These are phyloP conservation scores for Lordiphosa stackelbergi DNA, from an alignment of 1,140 invertebrate species.

Conservation along the genomic window DNA sequence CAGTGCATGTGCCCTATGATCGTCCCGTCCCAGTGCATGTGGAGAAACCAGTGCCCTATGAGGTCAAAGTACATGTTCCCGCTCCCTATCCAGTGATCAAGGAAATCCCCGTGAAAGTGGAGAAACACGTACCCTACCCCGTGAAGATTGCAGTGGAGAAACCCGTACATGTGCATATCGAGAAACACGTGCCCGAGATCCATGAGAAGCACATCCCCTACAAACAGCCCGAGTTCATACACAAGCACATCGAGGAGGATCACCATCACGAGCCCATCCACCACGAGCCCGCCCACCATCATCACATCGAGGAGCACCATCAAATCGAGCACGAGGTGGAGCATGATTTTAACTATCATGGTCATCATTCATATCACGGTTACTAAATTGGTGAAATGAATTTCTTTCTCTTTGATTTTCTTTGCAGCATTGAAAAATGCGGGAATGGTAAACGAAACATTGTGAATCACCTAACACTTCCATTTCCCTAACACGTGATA, in stretches of 20 bases:
- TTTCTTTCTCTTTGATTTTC: conserved; percentile 59
- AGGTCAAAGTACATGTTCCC: conserved; percentile 80
- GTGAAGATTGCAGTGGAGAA: conserved; percentile 80
- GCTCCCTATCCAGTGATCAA: conserved; percentile 79
- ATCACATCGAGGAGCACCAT: conserved; percentile 66
- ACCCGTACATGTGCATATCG: conserved; percentile 78
- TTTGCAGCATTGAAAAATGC: conserved; percentile 69
- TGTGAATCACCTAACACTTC: conserved; percentile 10
- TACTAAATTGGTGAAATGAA: conserved; percentile 67
- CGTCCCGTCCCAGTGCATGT: conserved; percentile 81
- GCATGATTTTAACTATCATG: conserved; percentile 71
- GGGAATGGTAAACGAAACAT: conserved; percentile 47
- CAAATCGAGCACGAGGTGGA: conserved; percentile 71
- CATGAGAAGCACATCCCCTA: conserved; percentile 74
- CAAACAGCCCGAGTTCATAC: conserved; percentile 72
- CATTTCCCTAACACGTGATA: conserved; percentile 44
- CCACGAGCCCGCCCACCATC: conserved; percentile 59
- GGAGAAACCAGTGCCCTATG: conserved; percentile 80
- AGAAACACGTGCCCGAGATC: conserved; percentile 72
- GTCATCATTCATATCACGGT: conserved; percentile 65
- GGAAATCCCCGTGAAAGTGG: conserved; percentile 78
- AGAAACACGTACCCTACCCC: conserved; percentile 80
- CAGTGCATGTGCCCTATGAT: conserved; percentile 80
- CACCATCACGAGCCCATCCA: conserved; percentile 62
- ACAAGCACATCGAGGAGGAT: conserved; percentile 70